phyloP scores from a whole-genome alignment of 2,113 vertebrate species.

The Hippocampus mohnikei region DNA sequence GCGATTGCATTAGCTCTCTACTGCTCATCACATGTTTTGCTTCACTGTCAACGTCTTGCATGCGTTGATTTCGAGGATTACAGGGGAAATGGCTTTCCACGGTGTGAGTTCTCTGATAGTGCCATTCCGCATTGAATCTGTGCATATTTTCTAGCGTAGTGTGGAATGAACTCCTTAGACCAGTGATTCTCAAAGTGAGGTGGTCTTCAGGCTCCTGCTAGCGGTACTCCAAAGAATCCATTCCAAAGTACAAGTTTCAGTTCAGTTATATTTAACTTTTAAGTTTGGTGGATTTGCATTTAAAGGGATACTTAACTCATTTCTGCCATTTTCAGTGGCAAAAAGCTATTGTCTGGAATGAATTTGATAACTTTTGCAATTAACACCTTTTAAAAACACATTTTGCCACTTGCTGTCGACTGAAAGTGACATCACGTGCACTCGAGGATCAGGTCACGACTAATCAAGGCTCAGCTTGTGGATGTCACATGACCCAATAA shows the following conservation, averaged over 20 bases:
- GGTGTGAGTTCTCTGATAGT: conserved; percentile 44
- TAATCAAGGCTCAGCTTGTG: too few relatives aligned
- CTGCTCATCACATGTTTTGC: conserved; percentile 66
- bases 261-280: neutral
- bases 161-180: neutral
- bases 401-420: too few relatives aligned
- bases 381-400: too few relatives aligned
- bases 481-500: too few relatives aligned
- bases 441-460: too few relatives aligned
- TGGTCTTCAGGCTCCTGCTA: neutral
- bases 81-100: conserved; percentile 43
- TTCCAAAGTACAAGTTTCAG: neutral
- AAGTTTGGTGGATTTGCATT: too few relatives aligned
- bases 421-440: too few relatives aligned
- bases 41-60: conserved; percentile 63
- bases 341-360: too few relatives aligned
- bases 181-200: neutral
- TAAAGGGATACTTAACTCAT: too few relatives aligned
- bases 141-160: neutral
- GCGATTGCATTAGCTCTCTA: conserved; percentile 70
- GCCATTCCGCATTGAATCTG: neutral
- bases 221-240: neutral
- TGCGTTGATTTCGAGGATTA: conserved; percentile 58
- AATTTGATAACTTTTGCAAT: too few relatives aligned
- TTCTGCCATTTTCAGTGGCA: too few relatives aligned